Base-by-base conservation (phyloP, 2,797 vertebrate species). In the Cirrhinus mrigala region DNA sequence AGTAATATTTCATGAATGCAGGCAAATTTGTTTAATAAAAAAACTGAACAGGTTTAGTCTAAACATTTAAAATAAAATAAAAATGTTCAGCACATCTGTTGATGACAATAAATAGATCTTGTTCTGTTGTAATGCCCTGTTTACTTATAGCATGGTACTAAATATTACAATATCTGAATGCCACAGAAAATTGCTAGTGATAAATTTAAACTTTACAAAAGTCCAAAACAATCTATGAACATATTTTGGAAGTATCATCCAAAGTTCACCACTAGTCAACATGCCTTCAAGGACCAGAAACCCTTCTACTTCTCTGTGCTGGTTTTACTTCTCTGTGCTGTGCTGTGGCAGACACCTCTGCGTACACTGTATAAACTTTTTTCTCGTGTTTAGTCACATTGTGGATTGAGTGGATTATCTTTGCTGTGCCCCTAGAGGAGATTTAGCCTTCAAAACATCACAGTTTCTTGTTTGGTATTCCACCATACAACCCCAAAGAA, bases 401-500 rank as follows among this genome's bases (percentile, higher is more conserved):
- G 76, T 60, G 56, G 52, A 56, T n/a, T 78, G 14, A 86, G 78
- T 68, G 81, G 81, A 89, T 89, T 87, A 83, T 85, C 66, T 58
- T 48, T 54, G 56, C 50, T 22, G 24, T 16, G 18, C 79, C 83
- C 69, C 83, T n/a, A 48, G 77, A 88, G 85, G 76, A 80, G 40
- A 46, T 64, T 27, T 24, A 44, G 68, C 74, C 60, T 82, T 68
- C 83, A 56, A 84, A 86, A 66, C 64, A 52, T 54, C 12, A 12
- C 18, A 44, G 48, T 80, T 79, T 54, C 73, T 73, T 33, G 37
- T 44, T 46, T 54, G 12, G 73, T 58, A 64, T 81, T 68, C 60
- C 60, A 58, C 77, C 37, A 54, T 52, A 20, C 10, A 33, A 48
- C 60, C 64, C 78, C 29, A 18, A 78, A 78, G 50, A 70, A 71